phyloP scores from a whole-genome alignment of 2,888 invertebrate species.

The Thelaira solivaga region DNA sequence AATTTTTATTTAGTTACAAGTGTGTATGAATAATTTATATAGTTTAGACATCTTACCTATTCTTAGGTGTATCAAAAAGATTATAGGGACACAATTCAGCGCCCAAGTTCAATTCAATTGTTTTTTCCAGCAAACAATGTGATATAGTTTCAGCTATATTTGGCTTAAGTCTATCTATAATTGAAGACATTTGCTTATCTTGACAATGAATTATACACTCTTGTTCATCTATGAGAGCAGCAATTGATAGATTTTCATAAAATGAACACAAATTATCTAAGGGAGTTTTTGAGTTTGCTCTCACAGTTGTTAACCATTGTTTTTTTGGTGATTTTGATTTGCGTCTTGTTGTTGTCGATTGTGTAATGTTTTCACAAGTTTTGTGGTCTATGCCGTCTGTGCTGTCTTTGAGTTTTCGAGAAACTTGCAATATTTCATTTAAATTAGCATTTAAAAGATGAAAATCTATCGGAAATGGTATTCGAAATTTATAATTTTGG shows the following conservation, averaged over 20 bases:
- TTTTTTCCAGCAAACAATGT: slow-evolving; percentile 71
- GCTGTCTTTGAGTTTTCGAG: slow-evolving; percentile 59
- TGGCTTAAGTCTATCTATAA: slow-evolving; percentile 69
- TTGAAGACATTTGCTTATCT: slow-evolving; percentile 42
- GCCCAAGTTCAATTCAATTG: slow-evolving; percentile 70
- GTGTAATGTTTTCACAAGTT: neutral
- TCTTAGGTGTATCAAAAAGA: slow-evolving; percentile 69
- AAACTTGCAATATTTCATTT: slow-evolving; percentile 66
- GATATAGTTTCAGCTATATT: slow-evolving; percentile 71
- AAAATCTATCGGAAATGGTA: slow-evolving; percentile 75
- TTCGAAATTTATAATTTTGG: slow-evolving; percentile 70
- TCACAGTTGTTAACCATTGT: slow-evolving; percentile 69
- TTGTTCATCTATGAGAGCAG: slow-evolving; percentile 70
- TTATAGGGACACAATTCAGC: slow-evolving; percentile 72
- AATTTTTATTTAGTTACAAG: no score
- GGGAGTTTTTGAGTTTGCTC: slow-evolving; percentile 63
- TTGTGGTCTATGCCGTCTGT: neutral
- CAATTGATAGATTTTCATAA: slow-evolving; percentile 74
- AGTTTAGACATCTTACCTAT: slow-evolving; percentile 66
- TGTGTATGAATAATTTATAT: neutral
- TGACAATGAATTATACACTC: slow-evolving; percentile 3
- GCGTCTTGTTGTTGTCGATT: slow-evolving; percentile 63
- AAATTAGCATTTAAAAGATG: slow-evolving; percentile 71
- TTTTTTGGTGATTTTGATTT: slow-evolving; percentile 73
- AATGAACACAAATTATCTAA: slow-evolving; percentile 77